These are phyloP conservation scores for Pelagia noctiluca DNA, from an alignment of 30 jellyfish, hydroid and myxozoan species.

Conservation along the genomic window DNA sequence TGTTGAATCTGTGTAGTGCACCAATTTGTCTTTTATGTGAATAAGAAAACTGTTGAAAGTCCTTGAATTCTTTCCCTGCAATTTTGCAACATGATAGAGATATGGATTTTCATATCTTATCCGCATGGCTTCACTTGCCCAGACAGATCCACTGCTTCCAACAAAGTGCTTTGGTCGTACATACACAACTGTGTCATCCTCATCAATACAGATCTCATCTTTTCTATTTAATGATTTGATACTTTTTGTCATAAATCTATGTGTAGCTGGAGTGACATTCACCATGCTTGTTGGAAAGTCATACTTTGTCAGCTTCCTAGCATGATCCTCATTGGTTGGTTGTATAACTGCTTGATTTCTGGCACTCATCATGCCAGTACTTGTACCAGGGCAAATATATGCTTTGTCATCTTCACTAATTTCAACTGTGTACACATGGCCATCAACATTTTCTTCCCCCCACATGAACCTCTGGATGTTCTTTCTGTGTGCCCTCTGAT, in stretches of 20 bases:
- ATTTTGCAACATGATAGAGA: constrained; percentile 31
- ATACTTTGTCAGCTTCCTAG: constrained; percentile 9
- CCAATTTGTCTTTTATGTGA: constrained; percentile 19
- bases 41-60: constrained; percentile 38
- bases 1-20: constrained; percentile 11
- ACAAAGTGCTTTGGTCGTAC: constrained; percentile 36
- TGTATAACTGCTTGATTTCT: constrained; percentile 10
- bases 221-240: constrained; percentile 26
- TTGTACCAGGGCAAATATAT: constrained; percentile 28
- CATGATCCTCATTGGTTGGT: constrained; percentile 8
- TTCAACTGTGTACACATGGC: constrained; percentile 7
- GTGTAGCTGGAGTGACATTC: constrained; percentile 43
- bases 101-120: constrained; percentile 30
- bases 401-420: constrained; percentile 38
- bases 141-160: constrained; percentile 54
- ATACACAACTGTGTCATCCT: constrained; percentile 30
- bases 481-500: constrained; percentile 17
- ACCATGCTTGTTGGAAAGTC: constrained; percentile 46
- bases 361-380: constrained; percentile 43
- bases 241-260: not conserved
- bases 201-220: constrained; percentile 25
- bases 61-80: constrained; percentile 27
- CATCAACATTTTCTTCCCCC: constrained; percentile 30
- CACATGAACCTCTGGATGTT: constrained; percentile 30
- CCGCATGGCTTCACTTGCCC: constrained; percentile 52